Percentiles rank a stretch among this genome's conserved stretches.
These are phyloP conservation scores for Propsilocerus akamusi DNA, from an alignment of 1,140 invertebrate species.

Conservation along the genomic window DNA sequence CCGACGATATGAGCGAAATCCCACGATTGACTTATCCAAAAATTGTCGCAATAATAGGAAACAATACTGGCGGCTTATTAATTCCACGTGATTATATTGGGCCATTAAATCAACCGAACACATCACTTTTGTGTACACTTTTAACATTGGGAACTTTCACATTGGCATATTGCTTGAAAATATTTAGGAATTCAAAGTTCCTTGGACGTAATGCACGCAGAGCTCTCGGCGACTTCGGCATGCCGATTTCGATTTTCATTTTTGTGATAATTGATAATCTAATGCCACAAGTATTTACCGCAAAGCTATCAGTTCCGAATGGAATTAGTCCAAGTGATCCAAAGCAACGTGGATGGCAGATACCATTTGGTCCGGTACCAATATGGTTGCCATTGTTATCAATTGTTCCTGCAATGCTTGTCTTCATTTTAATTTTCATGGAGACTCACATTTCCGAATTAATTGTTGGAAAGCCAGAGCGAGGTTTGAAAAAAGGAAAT, in stretches of 20 bases:
- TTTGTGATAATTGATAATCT: constrained; percentile 68
- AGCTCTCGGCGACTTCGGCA: constrained; percentile 82
- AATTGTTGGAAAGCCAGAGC: constrained; percentile 76
- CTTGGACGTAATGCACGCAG: constrained; percentile 69
- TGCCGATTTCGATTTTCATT: constrained; percentile 71
- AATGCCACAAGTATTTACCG: constrained; percentile 49
- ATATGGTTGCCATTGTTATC: constrained; percentile 57
- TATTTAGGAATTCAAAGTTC: constrained; percentile 84
- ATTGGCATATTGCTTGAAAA: constrained; percentile 72
- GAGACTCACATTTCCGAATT: constrained; percentile 89
- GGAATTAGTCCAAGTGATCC: constrained; percentile 55
- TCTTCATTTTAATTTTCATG: constrained; percentile 86
- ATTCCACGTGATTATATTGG: too few species aligned
- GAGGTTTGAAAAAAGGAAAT: constrained; percentile 68
- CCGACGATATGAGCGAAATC: not conserved
- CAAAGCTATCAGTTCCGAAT: constrained; percentile 67
- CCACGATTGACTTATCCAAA: not conserved
- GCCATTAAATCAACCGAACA: constrained; percentile 55
- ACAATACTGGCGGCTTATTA: too few species aligned
- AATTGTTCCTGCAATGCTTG: constrained; percentile 61
- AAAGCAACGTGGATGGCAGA: constrained; percentile 48
- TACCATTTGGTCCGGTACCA: constrained; percentile 46
- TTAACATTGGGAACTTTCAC: constrained; percentile 75
- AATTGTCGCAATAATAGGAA: not conserved
- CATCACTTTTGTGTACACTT: constrained; percentile 73